Percentiles rank a stretch among this genome's conserved stretches.
Evolutionary conservation across 2,113 vertebrate species (phyloP).

Genomic region (Thalassarche chlororhynchos): DNA sequence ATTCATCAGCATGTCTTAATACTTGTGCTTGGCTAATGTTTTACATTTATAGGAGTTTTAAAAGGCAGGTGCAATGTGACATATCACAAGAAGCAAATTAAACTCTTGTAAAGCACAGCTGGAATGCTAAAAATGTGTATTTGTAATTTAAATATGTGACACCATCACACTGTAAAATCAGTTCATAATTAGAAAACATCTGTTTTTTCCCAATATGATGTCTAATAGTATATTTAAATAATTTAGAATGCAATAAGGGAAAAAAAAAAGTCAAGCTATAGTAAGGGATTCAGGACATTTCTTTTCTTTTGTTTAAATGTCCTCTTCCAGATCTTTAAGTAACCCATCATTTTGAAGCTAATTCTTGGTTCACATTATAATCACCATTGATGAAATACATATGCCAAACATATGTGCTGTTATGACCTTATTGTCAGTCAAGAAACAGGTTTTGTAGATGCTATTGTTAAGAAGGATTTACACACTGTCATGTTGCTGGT

Average conservation of each 20-base stretch:
- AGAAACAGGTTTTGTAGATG: conserved; percentile 59
- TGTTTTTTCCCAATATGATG: conserved; percentile 82
- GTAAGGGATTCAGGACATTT: conserved; percentile 67
- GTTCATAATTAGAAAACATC: conserved; percentile 88
- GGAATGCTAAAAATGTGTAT: conserved; percentile 88
- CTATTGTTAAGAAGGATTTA: conserved; percentile 75
- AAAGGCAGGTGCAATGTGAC: conserved; percentile 86
- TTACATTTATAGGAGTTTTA: conserved; percentile 84
- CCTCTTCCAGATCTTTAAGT: conserved; percentile 40
- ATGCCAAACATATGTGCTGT: conserved; percentile 73
- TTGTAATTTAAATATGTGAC: conserved; percentile 88
- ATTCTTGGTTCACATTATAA: conserved; percentile 69
- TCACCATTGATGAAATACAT: conserved; percentile 72
- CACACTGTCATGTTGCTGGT: conserved; percentile 44
- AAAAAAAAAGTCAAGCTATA: conserved; percentile 47
- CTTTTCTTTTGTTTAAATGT: conserved; percentile 68
- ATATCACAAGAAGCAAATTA: conserved; percentile 86
- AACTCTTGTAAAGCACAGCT: conserved; percentile 87
- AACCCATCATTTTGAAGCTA: conserved; percentile 70
- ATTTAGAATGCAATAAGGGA: conserved; percentile 80
- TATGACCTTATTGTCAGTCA: conserved; percentile 72
- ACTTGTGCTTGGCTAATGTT: conserved; percentile 79
- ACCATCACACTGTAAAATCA: conserved; percentile 86
- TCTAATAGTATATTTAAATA: conserved; percentile 88
- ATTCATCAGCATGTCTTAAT: conserved; percentile 79